Evolutionary conservation across 2,113 vertebrate species (phyloP).

Genomic region (Cebidichthys violaceus): DNA sequence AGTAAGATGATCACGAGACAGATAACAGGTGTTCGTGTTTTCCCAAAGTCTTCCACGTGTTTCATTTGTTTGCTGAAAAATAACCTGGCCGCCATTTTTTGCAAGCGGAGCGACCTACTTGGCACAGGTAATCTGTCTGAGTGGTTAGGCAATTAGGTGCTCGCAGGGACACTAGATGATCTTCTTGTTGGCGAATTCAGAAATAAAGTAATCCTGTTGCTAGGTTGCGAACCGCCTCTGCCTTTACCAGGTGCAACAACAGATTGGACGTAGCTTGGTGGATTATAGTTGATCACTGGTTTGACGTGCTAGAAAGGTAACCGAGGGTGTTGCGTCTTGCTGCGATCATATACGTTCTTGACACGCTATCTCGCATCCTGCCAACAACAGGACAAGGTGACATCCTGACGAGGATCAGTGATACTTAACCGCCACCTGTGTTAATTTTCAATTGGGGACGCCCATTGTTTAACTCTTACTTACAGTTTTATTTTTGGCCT

Average conservation of each 20-base stretch:
- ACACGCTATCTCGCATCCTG: constrained; percentile 49
- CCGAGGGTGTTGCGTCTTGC: constrained; percentile 59
- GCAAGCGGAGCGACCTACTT: constrained; percentile 54
- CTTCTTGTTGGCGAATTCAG: constrained; percentile 78
- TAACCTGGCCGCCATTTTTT: constrained; percentile 50
- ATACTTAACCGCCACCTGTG: constrained; percentile 51
- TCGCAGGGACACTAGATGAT: constrained; percentile 64
- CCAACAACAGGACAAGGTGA: constrained; percentile 62
- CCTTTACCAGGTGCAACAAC: constrained; percentile 73
- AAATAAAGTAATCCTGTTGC: constrained; percentile 81
- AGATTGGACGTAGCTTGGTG: constrained; percentile 64
- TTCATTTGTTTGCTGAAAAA: constrained; percentile 8
- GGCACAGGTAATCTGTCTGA: constrained; percentile 67
- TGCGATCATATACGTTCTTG: constrained; percentile 62
- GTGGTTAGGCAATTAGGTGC: constrained; percentile 70
- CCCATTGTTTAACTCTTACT: constrained; percentile 24
- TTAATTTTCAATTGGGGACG: constrained; percentile 35
- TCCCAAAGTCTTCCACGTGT: background rate
- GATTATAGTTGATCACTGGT: constrained; percentile 71
- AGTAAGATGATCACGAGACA: background rate
- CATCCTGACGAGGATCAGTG: constrained; percentile 57
- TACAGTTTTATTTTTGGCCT: background rate
- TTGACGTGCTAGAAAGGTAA: constrained; percentile 75
- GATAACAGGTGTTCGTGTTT: background rate
- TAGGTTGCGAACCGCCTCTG: constrained; percentile 69